These are phyloP conservation scores for Butastur rufipennis DNA, from an alignment of 2,113 vertebrate genomes.

Conservation along the genomic window DNA sequence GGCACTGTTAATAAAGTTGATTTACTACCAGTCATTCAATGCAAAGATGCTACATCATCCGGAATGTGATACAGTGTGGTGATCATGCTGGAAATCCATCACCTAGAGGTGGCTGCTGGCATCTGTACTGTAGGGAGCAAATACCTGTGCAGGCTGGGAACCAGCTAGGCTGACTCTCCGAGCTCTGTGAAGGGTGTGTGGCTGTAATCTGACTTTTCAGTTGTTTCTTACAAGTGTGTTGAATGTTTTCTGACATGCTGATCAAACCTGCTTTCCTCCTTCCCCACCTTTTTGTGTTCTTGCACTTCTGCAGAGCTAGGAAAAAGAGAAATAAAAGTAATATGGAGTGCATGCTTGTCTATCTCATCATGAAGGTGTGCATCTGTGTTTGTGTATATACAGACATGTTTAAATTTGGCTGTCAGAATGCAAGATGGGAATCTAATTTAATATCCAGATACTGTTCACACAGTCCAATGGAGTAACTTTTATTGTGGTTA, in stretches of 20 bases:
- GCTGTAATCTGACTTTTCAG: not conserved
- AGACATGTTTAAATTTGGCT: not conserved
- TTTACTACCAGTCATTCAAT: slow-evolving; percentile 28
- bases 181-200: not conserved
- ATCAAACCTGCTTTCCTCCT: not conserved
- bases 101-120: not conserved
- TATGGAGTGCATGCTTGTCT: accelerated
- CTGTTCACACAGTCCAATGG: not conserved
- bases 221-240: not conserved
- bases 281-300: not conserved
- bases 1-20: slow-evolving; percentile 6
- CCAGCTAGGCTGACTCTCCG: not conserved
- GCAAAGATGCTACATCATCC: slow-evolving; percentile 21
- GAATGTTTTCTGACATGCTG: not conserved
- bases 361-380: not conserved
- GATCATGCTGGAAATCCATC: slow-evolving; percentile 13
- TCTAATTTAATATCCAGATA: not conserved
- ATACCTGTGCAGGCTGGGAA: not conserved
- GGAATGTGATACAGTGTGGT: not conserved
- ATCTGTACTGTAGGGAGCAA: not conserved
- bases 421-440: not conserved
- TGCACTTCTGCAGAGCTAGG: not conserved
- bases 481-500: not conserved
- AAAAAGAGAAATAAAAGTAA: not conserved
- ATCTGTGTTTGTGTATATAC: not conserved